Percentiles rank a stretch among this genome's conserved stretches.
Evolutionary conservation across 1,140 invertebrate species (phyloP).

Genomic region (Amyelois transitella): DNA sequence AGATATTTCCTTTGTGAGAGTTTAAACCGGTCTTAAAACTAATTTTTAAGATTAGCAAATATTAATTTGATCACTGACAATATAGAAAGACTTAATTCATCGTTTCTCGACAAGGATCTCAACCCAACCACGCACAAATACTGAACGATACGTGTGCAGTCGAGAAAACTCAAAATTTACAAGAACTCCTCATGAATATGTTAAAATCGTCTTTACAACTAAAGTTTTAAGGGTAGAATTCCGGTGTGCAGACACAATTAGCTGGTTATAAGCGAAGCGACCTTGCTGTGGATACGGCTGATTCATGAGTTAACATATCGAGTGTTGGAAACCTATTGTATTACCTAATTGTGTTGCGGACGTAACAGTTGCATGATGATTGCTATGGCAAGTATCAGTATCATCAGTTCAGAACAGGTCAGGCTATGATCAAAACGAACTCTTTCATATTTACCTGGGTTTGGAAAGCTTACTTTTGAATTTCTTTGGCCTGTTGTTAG

Average conservation of each 20-base stretch:
- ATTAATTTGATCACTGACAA: too few species aligned
- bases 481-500: too few species aligned
- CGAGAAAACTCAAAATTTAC: constrained; percentile 2
- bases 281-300: constrained; percentile 21
- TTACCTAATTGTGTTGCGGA: constrained; percentile 14
- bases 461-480: too few species aligned
- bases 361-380: neutral
- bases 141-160: constrained; percentile 12
- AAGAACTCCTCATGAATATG: neutral
- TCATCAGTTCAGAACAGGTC: constrained; percentile 2
- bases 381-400: neutral
- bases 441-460: too few species aligned
- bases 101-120: too few species aligned
- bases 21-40: too few species aligned
- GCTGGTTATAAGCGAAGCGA: constrained; percentile 8
- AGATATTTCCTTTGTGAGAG: too few species aligned
- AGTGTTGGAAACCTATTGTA: constrained; percentile 21
- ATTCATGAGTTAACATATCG: constrained; percentile 23
- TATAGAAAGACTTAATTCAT: too few species aligned
- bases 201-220: constrained; percentile 9
- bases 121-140: constrained; percentile 11
- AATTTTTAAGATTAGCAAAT: too few species aligned
- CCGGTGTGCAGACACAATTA: neutral
- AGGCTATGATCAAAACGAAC: too few species aligned
- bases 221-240: constrained; percentile 2